These are phyloP conservation scores for Ceratosolen solmsi DNA, from an alignment of 1,140 invertebrate species.

Conservation along the genomic window DNA sequence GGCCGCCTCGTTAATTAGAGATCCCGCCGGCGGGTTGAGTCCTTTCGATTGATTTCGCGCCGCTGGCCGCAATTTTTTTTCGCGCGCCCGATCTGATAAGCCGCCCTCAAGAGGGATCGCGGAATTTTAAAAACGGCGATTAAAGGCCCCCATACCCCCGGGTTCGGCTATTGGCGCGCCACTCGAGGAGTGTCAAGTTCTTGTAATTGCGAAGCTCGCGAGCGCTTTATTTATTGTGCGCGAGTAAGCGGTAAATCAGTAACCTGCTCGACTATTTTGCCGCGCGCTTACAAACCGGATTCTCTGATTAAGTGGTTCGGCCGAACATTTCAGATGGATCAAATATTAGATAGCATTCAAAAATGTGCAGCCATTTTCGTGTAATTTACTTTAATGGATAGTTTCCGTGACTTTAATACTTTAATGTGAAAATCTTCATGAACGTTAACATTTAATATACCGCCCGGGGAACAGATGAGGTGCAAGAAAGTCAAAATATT, in stretches of 20 bases:
- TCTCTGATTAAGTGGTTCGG: not conserved
- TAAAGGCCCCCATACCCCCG: not conserved
- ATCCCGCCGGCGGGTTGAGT: not conserved
- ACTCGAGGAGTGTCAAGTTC: constrained; percentile 7
- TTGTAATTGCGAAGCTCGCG: constrained; percentile 19
- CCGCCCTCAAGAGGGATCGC: not conserved
- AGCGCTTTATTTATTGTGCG: not conserved
- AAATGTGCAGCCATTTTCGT: not conserved
- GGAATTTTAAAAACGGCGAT: constrained; percentile 46
- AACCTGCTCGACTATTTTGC: not conserved
- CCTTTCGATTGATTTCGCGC: constrained; percentile 34
- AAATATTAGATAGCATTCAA: not conserved
- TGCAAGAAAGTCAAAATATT: too few relatives aligned
- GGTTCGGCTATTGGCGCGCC: not conserved
- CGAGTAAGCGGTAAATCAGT: constrained; percentile 3
- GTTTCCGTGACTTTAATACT: not conserved
- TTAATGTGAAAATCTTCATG: not conserved
- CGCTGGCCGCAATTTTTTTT: constrained; percentile 24
- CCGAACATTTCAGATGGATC: not conserved
- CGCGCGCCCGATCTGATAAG: constrained; percentile 23
- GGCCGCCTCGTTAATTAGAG: constrained; percentile 38
- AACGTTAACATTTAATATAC: not conserved
- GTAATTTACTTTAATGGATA: not conserved
- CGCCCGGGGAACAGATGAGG: not conserved
- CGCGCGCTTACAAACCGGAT: not conserved